Evolutionary conservation across 2,888 invertebrate genomes (phyloP), one percentile per base, ranked within the genome.

Genomic region (Ischnura elegans): DNA sequence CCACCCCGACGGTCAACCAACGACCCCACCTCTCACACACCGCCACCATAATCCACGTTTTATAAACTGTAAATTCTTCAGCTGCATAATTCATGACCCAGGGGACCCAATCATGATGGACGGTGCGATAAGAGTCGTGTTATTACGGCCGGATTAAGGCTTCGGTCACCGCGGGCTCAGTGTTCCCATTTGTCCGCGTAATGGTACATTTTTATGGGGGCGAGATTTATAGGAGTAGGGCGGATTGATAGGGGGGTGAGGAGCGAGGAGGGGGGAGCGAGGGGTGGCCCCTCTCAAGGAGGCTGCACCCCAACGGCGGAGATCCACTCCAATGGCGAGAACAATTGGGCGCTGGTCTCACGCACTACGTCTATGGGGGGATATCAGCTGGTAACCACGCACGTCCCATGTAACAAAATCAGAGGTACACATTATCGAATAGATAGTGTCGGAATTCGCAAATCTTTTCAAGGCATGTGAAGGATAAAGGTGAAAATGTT

Each of bases 21-120:
- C 86, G 4, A 10, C 47, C 46, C n/a, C n/a, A 61, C 86, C 46
- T 42, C 93, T n/a, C 93, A 76, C 85, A 87, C 85, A 47, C n/a
- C n/a, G n/a, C 93, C 43, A 86, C 86, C 84, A 47, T 94, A 94
- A 94, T 94, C 94, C 94, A 94, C 93, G 94, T 94, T 94, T 94
- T 94, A 94, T 94, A 94, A 94, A 94, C 94, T 94, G 94, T 94
- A 94, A 94, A 94, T 94, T 94, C 94, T 94, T 93, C 94, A 94
- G 86, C 93, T 94, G 94, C 94, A 94, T 94, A 94, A 94, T 94
- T 94, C 94, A 94, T 94, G 94, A 94, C 93, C 93, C 94, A n/a
- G 87, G 86, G 76, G 93, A 90, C 46, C 94, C 94, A 94, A 94
- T 94, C 94, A 94, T 94, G 94, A 94, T 94, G 94, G 93, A 94